Base-by-base conservation (phyloP, 2,797 vertebrate genomes). In the Typhlichthys eigenmanni region DNA sequence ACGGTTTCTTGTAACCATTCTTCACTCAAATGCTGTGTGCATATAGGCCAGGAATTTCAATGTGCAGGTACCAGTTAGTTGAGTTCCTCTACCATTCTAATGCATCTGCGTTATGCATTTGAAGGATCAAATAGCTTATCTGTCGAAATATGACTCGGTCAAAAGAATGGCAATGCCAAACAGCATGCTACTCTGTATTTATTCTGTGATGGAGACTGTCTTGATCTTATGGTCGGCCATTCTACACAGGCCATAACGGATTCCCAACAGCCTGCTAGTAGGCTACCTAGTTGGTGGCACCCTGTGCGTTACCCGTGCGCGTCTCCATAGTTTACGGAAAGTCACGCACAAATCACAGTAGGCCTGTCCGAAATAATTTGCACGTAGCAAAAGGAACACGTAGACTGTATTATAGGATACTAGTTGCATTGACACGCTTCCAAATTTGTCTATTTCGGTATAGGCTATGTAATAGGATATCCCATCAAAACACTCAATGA, bases 191-290 rank as follows among this genome's bases (percentile, higher is more conserved):
- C 13, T 2, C 4, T 11, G n/a, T 9, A 43, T 51, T 54, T 19
- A 6, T 54, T 69, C 13, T 60, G 63, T 17, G 11, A 7, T 10
- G 32, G 17, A 54, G 47, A 32, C 17, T 54, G 52, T 13, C 52
- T 29, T 0, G 3, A 13, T 62, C 72, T 73, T 7, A 59, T 55
- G 79, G 17, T 76, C 81, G 80, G 84, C 83, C 83, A 83, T 74
- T 81, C 70, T 74, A 66, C 55, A 53, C 74, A 83, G 86, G 84
- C 86, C 87, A 13, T 68, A 72, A 54, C 82, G 81, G 84, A 73
- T 75, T 81, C 82, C 78, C 85, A 83, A 72, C 82, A 76, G 71
- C 71, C 68, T 78, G 75, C 58, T 69, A 80, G 79, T 71, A 76
- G 69, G 74, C 57, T 60, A 77, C 78, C 4, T 29, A 76, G 81